These are phyloP conservation scores for Drosophila prostipennis DNA, from an alignment of 2,888 invertebrate species.

Conservation along the genomic window DNA sequence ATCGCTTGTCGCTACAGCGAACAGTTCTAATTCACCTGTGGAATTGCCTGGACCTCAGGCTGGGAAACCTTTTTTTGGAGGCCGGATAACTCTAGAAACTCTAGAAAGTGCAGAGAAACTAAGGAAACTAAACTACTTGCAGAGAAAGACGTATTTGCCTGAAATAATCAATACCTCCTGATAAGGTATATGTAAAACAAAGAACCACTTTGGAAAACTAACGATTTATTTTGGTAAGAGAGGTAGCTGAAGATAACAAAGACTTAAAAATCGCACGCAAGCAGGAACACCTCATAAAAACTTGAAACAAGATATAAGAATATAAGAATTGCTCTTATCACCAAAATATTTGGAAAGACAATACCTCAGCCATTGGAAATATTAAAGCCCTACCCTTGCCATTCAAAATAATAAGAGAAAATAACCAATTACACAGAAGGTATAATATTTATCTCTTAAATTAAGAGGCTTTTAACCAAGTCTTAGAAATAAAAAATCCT, in stretches of 20 bases:
- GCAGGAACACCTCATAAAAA: neutral
- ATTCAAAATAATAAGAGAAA: neutral
- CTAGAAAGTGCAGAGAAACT: neutral
- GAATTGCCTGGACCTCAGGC: neutral
- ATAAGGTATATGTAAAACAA: neutral
- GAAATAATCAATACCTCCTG: slow-evolving; percentile 1
- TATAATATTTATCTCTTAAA: neutral
- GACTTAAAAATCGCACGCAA: neutral
- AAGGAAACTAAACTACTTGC: no score
- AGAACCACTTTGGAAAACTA: neutral
- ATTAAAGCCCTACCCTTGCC: no score
- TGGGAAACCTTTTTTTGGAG: neutral
- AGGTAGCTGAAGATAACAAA: neutral
- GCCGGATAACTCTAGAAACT: neutral
- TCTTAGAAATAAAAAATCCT: no score
- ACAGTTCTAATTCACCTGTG: slow-evolving; percentile 33
- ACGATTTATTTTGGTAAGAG: neutral
- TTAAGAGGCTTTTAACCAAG: neutral
- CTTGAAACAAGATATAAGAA: neutral
- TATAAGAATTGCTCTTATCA: neutral
- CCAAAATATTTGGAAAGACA: neutral
- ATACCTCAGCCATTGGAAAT: neutral
- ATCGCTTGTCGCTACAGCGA: slow-evolving; percentile 28
- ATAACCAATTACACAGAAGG: neutral
- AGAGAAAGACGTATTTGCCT: neutral